These are phyloP conservation scores for Cinara cedri DNA, from an alignment of 2,888 invertebrate genomes.

Conservation along the genomic window DNA sequence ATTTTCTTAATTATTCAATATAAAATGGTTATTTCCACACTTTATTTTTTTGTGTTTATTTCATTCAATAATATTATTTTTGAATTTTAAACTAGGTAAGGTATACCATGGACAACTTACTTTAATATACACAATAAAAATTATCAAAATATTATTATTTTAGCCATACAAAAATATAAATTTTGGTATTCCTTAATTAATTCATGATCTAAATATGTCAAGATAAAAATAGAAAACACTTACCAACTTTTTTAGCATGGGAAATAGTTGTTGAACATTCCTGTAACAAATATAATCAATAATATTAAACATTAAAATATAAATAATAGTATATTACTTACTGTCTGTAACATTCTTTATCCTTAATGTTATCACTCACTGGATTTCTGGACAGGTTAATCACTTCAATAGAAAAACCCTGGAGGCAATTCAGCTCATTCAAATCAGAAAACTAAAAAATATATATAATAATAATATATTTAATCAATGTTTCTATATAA, in stretches of 20 bases:
- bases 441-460: conserved; percentile 42
- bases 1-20: too few relatives aligned
- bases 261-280: conserved; percentile 40
- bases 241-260: conserved; percentile 43
- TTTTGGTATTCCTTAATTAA: conserved; percentile 26
- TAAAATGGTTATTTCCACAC: too few relatives aligned
- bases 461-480: too few relatives aligned
- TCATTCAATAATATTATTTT: background rate
- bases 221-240: conserved; percentile 30
- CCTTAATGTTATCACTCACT: conserved; percentile 26
- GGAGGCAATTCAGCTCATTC: conserved; percentile 28
- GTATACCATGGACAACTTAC: conserved; percentile 46
- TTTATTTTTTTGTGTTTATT: too few relatives aligned
- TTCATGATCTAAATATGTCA: background rate
- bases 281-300: conserved; percentile 13
- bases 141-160: conserved; percentile 29
- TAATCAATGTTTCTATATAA: too few relatives aligned
- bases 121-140: conserved; percentile 36
- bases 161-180: conserved; percentile 34
- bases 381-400: conserved; percentile 43
- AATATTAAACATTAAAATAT: background rate
- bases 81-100: conserved; percentile 38
- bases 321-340: background rate
- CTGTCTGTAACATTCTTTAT: conserved; percentile 44
- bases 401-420: conserved; percentile 35